phyloP scores from a whole-genome alignment of 2,797 vertebrate species.

The Argyrosomus regius region DNA sequence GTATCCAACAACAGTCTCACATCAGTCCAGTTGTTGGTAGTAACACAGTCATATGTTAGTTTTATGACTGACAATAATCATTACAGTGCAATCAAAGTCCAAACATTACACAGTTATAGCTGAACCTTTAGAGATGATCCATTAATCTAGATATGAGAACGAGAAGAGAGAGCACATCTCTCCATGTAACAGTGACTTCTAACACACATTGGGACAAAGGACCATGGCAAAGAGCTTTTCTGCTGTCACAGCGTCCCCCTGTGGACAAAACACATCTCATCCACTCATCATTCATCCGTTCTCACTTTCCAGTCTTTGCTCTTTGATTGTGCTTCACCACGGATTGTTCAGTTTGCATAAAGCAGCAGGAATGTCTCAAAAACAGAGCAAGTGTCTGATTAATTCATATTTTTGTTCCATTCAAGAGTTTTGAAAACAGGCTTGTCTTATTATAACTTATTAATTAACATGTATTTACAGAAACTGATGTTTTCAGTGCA shows the following conservation, averaged over 20 bases:
- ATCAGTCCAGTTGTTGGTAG: neutral
- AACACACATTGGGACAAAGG: neutral
- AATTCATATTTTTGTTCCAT: neutral
- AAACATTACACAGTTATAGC: neutral
- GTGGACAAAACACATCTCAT: constrained; percentile 7
- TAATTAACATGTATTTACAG: neutral
- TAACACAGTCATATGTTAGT: neutral
- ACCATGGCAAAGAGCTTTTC: neutral
- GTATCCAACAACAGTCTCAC: neutral
- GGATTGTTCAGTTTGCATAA: neutral
- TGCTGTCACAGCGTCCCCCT: constrained; percentile 24
- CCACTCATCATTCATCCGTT: neutral
- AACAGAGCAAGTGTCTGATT: neutral
- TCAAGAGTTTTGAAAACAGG: neutral
- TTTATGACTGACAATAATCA: neutral
- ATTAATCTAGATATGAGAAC: neutral
- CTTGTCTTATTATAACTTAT: neutral
- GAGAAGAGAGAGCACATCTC: neutral
- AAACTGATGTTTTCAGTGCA: neutral
- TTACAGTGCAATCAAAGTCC: too few species aligned
- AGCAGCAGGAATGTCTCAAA: constrained; percentile 10
- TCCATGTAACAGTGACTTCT: neutral
- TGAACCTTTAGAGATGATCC: neutral
- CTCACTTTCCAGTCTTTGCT: neutral
- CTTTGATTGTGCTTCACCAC: neutral